Conservation (phyloP, 2,113 vertebrate species). For the Paramisgurnus dabryanus region DNA sequence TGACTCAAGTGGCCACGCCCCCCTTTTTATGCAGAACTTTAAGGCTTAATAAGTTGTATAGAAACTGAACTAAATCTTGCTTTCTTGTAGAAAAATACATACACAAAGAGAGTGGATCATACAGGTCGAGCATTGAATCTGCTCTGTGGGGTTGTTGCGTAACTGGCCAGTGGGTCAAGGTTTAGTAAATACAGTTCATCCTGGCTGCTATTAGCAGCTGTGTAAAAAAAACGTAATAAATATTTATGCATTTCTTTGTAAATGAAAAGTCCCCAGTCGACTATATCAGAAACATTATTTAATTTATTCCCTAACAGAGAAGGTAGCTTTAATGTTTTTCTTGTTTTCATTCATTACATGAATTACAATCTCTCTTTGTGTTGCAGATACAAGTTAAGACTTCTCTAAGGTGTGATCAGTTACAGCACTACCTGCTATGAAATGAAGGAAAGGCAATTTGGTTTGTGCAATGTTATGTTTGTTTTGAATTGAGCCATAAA, state of each 20-base stretch:
- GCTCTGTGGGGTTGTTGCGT: not conserved
- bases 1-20: too few relatives aligned
- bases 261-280: too few relatives aligned
- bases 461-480: too few relatives aligned
- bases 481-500: not conserved
- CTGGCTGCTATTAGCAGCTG: too few relatives aligned
- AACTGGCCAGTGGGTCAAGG: not conserved
- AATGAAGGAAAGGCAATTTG: too few relatives aligned
- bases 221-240: not conserved
- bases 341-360: not conserved
- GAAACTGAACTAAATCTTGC: too few relatives aligned
- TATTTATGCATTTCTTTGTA: not conserved
- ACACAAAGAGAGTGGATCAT: not conserved
- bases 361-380: too few relatives aligned
- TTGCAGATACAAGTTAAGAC: not conserved
- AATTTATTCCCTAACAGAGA: not conserved
- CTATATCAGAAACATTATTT: not conserved
- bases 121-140: not conserved
- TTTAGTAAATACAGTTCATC: not conserved
- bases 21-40: not conserved
- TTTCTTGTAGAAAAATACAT: too few relatives aligned
- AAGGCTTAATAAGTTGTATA: not conserved
- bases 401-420: too few relatives aligned
- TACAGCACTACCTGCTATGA: too few relatives aligned
- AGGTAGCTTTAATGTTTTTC: not conserved